These are phyloP conservation scores for Piezodorus guildinii DNA, from an alignment of 1,140 invertebrate species.

Conservation along the genomic window DNA sequence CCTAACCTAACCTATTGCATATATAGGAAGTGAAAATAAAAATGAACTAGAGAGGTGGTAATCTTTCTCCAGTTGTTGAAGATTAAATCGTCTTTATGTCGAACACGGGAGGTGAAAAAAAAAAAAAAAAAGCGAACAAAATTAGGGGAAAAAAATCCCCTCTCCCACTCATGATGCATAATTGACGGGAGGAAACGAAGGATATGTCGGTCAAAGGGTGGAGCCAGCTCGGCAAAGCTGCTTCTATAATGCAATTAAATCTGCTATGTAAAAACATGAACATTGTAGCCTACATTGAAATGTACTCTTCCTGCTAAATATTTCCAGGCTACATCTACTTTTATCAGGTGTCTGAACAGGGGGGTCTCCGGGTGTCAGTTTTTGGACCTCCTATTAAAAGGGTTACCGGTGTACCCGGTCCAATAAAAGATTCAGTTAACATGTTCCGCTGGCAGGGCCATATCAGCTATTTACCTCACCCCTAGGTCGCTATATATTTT, in stretches of 20 bases:
- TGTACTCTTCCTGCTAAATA: constrained; percentile 18
- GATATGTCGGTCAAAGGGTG: constrained; percentile 13
- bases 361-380: background rate
- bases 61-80: no score
- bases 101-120: no score
- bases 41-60: no score
- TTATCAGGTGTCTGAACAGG: constrained; percentile 13
- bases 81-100: no score
- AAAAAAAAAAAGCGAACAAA: no score
- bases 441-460: background rate
- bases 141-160: no score
- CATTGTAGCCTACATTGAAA: constrained; percentile 6
- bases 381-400: constrained; percentile 17
- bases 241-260: constrained; percentile 17
- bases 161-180: no score
- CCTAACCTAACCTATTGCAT: no score
- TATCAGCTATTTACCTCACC: no score
- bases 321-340: constrained; percentile 15
- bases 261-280: constrained; percentile 19
- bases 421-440: background rate
- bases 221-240: background rate
- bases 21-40: no score
- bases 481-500: background rate
- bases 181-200: background rate
- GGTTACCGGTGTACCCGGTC: background rate